Conservation (phyloP, 2,113 vertebrate genomes). For the Cavia porcellus region DNA sequence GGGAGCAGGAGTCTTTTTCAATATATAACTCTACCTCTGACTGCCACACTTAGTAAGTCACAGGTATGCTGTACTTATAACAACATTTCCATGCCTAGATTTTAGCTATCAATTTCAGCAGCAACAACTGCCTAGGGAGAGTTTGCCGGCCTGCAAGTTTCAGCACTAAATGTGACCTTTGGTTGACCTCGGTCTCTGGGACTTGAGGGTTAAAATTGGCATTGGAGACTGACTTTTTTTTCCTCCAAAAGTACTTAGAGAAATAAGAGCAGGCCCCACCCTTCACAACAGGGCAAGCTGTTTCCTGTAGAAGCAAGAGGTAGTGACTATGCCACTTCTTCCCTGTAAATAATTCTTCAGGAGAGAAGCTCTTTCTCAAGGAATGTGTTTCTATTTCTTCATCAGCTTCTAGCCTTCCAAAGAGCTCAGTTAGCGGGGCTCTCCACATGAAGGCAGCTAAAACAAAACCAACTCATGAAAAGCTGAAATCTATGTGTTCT, state of each 20-base stretch:
- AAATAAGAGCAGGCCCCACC: conserved; percentile 72
- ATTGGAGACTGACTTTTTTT: background rate
- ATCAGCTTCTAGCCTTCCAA: conserved; percentile 20
- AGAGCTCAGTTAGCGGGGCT: background rate
- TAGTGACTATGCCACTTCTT: conserved; percentile 37
- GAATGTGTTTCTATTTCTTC: conserved; percentile 11
- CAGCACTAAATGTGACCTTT: conserved; percentile 14
- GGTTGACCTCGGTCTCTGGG: conserved; percentile 61
- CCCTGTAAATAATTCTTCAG: conserved; percentile 55
- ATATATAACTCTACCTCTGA: background rate
- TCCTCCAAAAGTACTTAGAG: conserved; percentile 62
- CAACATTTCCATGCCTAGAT: background rate
- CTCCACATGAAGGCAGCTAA: background rate
- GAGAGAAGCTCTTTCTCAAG: background rate
- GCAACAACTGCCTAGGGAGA: background rate
- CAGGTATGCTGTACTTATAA: background rate
- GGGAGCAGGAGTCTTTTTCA: conserved; percentile 50
- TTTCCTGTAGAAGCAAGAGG: conserved; percentile 74
- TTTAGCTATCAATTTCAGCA: conserved; percentile 7
- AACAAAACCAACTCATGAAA: background rate
- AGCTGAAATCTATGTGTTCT: background rate
- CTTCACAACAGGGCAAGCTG: conserved; percentile 64
- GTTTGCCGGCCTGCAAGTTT: background rate
- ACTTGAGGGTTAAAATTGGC: conserved; percentile 80
- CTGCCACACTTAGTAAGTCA: conserved; percentile 69